Percentiles rank a stretch among this genome's conserved stretches.
Conservation (phyloP, 2,888 invertebrate genomes). For the Hoplodrina blanda region DNA sequence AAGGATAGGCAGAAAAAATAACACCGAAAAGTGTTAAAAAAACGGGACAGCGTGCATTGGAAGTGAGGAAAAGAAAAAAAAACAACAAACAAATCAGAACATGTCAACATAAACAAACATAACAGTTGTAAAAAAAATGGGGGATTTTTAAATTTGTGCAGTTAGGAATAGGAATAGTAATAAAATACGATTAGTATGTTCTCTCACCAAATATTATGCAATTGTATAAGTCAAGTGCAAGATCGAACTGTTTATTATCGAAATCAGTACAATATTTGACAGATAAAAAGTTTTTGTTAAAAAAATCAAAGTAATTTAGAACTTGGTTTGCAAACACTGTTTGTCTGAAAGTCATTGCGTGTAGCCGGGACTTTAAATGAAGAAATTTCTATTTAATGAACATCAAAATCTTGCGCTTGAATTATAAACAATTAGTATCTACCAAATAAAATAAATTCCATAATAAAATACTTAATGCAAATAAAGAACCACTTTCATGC, state of each 20-base stretch:
- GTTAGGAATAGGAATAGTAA: conserved; percentile 87
- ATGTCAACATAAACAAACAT: conserved; percentile 87
- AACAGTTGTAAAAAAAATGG: conserved; percentile 78
- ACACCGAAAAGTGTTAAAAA: conserved; percentile 86
- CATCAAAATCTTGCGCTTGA: conserved; percentile 80
- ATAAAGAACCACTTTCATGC: conserved; percentile 85
- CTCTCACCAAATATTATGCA: conserved; percentile 85
- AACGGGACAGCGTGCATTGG: conserved; percentile 88
- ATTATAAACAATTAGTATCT: conserved; percentile 77
- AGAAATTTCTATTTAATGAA: conserved; percentile 15
- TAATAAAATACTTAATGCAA: conserved; percentile 69
- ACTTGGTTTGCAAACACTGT: neutral
- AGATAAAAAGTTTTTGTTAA: neutral
- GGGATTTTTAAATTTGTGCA: conserved; percentile 83
- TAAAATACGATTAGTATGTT: conserved; percentile 88
- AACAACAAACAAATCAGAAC: conserved; percentile 90
- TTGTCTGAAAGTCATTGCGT: too few species aligned
- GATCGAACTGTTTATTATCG: conserved; percentile 49
- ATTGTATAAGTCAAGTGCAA: conserved; percentile 83
- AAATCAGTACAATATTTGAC: conserved; percentile 1
- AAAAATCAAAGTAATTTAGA: neutral
- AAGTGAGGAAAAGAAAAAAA: conserved; percentile 87
- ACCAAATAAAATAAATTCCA: conserved; percentile 76
- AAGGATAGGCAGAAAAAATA: conserved; percentile 79
- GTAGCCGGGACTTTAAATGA: too few species aligned